phyloP scores from a whole-genome alignment of 1,140 invertebrate genomes.

The Nomia melanderi region DNA sequence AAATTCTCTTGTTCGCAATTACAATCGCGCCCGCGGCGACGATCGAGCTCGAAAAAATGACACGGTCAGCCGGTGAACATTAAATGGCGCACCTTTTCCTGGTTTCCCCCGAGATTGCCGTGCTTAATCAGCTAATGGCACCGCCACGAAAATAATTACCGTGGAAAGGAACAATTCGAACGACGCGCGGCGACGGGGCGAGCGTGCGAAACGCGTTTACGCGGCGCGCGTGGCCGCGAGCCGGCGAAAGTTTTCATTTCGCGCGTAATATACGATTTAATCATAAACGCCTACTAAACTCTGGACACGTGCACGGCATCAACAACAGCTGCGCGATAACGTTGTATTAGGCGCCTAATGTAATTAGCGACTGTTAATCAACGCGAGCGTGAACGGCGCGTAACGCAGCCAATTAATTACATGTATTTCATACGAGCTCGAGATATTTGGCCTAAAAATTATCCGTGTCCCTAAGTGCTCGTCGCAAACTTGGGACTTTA shows the following conservation, averaged over 20 bases:
- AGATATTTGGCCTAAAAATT: too few species aligned
- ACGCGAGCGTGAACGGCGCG: conserved; percentile 10
- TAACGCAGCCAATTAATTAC: background rate
- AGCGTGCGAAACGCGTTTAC: too few species aligned
- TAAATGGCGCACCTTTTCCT: conserved; percentile 46
- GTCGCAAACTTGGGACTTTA: too few species aligned
- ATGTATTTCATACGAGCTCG: too few species aligned
- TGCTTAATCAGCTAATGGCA: conserved; percentile 66
- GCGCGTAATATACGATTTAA: conserved; percentile 27
- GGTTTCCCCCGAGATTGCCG: conserved; percentile 30
- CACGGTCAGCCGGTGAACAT: background rate
- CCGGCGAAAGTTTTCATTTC: background rate
- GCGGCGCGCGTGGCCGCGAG: too few species aligned
- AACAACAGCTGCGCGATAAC: conserved; percentile 20
- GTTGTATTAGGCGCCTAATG: conserved; percentile 36
- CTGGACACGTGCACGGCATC: conserved; percentile 1
- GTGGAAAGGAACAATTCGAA: background rate
- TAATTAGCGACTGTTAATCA: conserved; percentile 44
- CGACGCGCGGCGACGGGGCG: background rate
- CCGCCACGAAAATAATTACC: conserved; percentile 19
- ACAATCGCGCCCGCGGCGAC: too few species aligned
- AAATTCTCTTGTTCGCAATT: too few species aligned
- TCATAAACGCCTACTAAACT: conserved; percentile 12
- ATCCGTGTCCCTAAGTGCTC: too few species aligned
- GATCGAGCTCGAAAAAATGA: too few species aligned